Conservation (phyloP, 2,888 invertebrate species). For the Drosophila percnosoma region DNA sequence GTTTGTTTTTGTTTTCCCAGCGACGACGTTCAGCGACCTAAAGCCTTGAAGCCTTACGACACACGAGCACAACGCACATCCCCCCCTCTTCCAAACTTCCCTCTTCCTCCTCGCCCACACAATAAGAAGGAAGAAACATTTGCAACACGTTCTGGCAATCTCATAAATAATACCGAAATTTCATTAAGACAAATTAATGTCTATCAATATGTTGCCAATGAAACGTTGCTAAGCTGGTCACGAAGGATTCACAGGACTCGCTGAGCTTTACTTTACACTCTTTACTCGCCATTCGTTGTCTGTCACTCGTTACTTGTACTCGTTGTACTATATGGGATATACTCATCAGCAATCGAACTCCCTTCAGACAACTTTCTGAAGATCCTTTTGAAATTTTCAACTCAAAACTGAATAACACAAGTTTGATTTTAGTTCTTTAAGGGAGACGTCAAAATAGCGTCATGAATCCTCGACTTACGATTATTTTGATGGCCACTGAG, state of each 20-base stretch:
- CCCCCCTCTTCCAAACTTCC: not conserved
- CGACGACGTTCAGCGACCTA: slow-evolving; percentile 29
- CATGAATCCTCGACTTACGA: slow-evolving; percentile 21
- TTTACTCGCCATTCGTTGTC: not conserved
- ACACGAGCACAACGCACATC: slow-evolving; percentile 33
- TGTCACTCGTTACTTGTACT: not conserved
- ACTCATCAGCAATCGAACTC: not conserved
- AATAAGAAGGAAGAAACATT: slow-evolving; percentile 29
- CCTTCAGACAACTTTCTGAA: not conserved
- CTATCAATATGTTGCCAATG: slow-evolving; percentile 85
- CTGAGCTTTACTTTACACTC: slow-evolving; percentile 5
- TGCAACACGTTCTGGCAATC: slow-evolving; percentile 80
- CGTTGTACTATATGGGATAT: not conserved
- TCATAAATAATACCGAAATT: slow-evolving; percentile 84
- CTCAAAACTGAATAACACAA: not conserved
- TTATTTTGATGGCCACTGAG: slow-evolving; percentile 28
- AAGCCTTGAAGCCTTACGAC: slow-evolving; percentile 51
- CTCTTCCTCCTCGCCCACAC: slow-evolving; percentile 2
- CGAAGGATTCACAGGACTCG: not conserved
- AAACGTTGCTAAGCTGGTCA: slow-evolving; percentile 23
- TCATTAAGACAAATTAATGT: slow-evolving; percentile 85
- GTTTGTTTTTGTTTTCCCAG: slow-evolving; percentile 68
- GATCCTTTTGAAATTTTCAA: not conserved
- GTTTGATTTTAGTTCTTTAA: not conserved
- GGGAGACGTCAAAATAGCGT: not conserved